Evolutionary conservation across 2,888 invertebrate genomes (phyloP).

Genomic region (Hoplodrina blanda): DNA sequence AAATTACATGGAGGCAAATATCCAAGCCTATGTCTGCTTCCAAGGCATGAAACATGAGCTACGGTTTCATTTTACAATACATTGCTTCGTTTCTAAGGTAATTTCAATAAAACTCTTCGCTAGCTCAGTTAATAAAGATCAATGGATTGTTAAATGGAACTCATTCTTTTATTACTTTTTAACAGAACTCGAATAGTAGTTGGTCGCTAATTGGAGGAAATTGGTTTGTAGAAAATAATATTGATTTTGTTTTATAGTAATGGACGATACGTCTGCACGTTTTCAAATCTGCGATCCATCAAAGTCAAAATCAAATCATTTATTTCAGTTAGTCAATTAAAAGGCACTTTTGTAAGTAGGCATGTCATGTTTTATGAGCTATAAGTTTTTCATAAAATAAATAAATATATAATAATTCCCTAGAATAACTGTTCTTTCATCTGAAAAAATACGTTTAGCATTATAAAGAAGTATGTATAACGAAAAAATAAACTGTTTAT

Average conservation of each 20-base stretch:
- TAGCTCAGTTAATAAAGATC: slow-evolving; percentile 11
- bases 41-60: slow-evolving; percentile 38
- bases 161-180: slow-evolving; percentile 17
- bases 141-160: slow-evolving; percentile 38
- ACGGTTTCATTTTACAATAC: slow-evolving; percentile 27
- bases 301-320: too few species aligned
- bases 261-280: not conserved
- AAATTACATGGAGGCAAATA: slow-evolving; percentile 40
- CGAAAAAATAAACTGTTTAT: too few species aligned
- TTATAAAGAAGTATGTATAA: too few species aligned
- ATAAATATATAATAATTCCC: too few species aligned
- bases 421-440: too few species aligned
- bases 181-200: slow-evolving; percentile 20
- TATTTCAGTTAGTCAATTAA: too few species aligned
- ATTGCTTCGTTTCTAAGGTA: slow-evolving; percentile 27
- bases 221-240: slow-evolving; percentile 3
- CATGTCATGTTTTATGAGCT: too few species aligned
- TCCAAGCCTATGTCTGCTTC: slow-evolving; percentile 26
- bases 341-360: too few species aligned
- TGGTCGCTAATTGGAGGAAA: slow-evolving; percentile 26
- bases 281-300: not conserved
- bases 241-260: not conserved
- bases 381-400: too few species aligned
- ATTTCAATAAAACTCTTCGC: slow-evolving; percentile 20
- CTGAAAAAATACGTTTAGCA: too few species aligned